Conservation (phyloP, 2,888 invertebrate species). For the Epistrophella euchroma region DNA sequence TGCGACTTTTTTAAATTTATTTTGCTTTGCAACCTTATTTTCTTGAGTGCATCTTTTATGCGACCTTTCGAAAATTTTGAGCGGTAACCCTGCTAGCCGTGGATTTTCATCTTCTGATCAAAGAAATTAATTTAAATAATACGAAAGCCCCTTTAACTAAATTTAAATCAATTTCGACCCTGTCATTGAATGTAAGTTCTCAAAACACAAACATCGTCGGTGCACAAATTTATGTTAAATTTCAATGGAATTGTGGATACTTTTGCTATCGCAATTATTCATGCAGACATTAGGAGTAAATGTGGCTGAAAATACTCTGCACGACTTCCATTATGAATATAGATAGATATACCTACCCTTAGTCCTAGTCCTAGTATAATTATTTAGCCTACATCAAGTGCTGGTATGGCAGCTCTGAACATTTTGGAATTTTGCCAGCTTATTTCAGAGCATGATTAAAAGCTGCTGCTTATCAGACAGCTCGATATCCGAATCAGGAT, state of each 20-base stretch:
- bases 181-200: slow-evolving; percentile 2
- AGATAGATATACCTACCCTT: not conserved
- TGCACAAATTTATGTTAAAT: slow-evolving; percentile 58
- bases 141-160: not conserved
- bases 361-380: not conserved
- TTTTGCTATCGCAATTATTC: slow-evolving; percentile 65
- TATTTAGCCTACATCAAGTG: not conserved
- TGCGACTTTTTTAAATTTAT: no score
- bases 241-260: slow-evolving; percentile 40
- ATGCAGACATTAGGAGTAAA: slow-evolving; percentile 46
- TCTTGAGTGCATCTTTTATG: no score
- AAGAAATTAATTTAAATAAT: no score
- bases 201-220: slow-evolving; percentile 15
- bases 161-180: not conserved
- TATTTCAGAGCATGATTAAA: slow-evolving; percentile 57
- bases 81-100: no score
- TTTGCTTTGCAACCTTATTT: no score
- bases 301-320: slow-evolving; percentile 18
- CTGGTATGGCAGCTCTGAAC: not conserved
- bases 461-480: slow-evolving; percentile 47
- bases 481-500: not conserved
- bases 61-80: no score
- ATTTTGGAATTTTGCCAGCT: slow-evolving; percentile 61
- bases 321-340: not conserved
- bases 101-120: no score